Percentiles rank a stretch among this genome's conserved stretches.
Conservation (phyloP, 1,140 invertebrate genomes). For the Monochamus saltuarius region DNA sequence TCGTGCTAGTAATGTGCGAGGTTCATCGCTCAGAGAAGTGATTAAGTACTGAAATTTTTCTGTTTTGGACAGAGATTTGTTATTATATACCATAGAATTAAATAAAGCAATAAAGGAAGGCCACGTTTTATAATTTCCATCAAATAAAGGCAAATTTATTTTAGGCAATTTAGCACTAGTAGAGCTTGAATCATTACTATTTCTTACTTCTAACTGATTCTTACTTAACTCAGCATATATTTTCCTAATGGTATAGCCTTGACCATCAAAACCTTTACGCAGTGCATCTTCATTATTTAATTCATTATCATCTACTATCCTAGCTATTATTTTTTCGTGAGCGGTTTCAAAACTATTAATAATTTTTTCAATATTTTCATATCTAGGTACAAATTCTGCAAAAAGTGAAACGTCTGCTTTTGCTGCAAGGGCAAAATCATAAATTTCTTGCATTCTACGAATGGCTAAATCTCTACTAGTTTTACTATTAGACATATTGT, state of each 20-base stretch:
- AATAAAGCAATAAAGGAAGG: conserved; percentile 9
- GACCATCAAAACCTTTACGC: not conserved
- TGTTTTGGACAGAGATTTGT: not conserved
- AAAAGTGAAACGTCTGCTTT: conserved; percentile 4
- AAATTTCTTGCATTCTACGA: conserved; percentile 10
- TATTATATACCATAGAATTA: conserved; percentile 17
- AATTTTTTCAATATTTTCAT: not conserved
- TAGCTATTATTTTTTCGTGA: not conserved
- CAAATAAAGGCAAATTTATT: conserved; percentile 7
- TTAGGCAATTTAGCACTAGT: conserved; percentile 11
- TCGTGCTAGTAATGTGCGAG: conserved; percentile 20
- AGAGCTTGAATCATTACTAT: no score
- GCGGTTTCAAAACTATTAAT: not conserved
- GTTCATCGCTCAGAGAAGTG: conserved; percentile 21
- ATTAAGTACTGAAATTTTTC: conserved; percentile 32
- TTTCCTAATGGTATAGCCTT: no score
- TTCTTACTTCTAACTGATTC: no score
- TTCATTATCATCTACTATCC: not conserved
- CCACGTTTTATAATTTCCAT: conserved; percentile 11
- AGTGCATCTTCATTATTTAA: not conserved
- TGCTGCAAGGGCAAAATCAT: not conserved
- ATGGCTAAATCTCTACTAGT: conserved; percentile 3
- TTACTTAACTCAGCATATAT: no score
- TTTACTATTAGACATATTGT: not conserved
- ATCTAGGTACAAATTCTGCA: not conserved